Percentiles rank a stretch among this genome's conserved stretches.
phyloP scores from a whole-genome alignment of 2,888 invertebrate genomes.

The Trissolcus brochymenae region DNA sequence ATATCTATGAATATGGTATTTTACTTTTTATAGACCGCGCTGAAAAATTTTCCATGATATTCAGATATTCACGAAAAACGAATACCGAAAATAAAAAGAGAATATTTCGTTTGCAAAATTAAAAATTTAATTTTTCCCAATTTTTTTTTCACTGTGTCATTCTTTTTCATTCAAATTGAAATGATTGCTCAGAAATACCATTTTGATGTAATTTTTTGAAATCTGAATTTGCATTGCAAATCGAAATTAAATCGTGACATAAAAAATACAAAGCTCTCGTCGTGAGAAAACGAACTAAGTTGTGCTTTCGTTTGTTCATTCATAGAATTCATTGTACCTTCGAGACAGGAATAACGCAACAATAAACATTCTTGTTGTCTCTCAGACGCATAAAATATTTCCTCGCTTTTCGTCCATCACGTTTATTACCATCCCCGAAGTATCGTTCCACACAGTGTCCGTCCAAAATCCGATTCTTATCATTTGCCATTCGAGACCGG shows the following conservation, averaged over 20 bases:
- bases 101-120: too few species aligned
- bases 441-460: conserved; percentile 3
- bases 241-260: conserved; percentile 30
- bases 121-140: too few species aligned
- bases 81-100: too few species aligned
- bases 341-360: conserved; percentile 43
- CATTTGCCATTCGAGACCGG: too few species aligned
- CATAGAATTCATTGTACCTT: conserved; percentile 40
- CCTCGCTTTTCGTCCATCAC: conserved; percentile 36
- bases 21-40: too few species aligned
- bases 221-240: conserved; percentile 4
- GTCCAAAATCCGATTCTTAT: not conserved
- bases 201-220: conserved; percentile 7
- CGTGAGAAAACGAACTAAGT: conserved; percentile 27
- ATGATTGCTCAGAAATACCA: not conserved
- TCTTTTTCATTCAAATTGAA: not conserved
- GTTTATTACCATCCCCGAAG: conserved; percentile 26
- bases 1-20: too few species aligned
- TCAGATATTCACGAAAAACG: too few species aligned
- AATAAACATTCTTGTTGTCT: conserved; percentile 41
- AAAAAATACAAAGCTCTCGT: conserved; percentile 32
- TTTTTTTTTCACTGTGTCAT: too few species aligned
- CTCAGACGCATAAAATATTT: conserved; percentile 30
- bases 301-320: conserved; percentile 9
- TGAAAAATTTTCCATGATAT: too few species aligned